Evolutionary conservation across 2,797 vertebrate genomes (phyloP).

Genomic region (Characodon lateralis): DNA sequence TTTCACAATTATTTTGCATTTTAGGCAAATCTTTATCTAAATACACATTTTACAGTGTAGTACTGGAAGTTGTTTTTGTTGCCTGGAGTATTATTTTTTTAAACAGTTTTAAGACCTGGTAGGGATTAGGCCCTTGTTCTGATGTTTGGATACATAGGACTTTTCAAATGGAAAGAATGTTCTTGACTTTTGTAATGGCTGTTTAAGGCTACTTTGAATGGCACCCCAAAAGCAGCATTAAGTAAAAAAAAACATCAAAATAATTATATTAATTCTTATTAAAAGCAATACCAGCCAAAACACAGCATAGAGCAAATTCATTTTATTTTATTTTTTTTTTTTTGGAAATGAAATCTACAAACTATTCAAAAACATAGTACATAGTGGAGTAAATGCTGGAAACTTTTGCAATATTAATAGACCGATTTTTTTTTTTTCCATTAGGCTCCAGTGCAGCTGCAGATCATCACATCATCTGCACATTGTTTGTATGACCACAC

Average conservation of each 20-base stretch:
- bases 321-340: not conserved
- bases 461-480: conserved; percentile 10
- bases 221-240: not conserved
- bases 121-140: too few relatives aligned
- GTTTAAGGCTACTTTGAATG: not conserved
- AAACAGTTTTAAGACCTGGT: too few relatives aligned
- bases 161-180: too few relatives aligned
- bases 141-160: too few relatives aligned
- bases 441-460: conserved; percentile 13
- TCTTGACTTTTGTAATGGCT: not conserved
- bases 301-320: not conserved
- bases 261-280: not conserved
- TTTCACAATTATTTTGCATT: too few relatives aligned
- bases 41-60: too few relatives aligned
- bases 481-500: conserved; percentile 16
- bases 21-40: too few relatives aligned
- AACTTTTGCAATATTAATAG: conserved; percentile 19
- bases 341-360: not conserved
- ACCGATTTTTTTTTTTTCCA: conserved; percentile 23
- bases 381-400: conserved; percentile 17
- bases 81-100: too few relatives aligned
- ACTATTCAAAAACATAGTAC: not conserved
- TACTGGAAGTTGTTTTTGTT: too few relatives aligned
- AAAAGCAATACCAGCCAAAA: not conserved
- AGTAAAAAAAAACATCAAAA: not conserved